Evolutionary conservation across 2,797 vertebrate genomes (phyloP), one percentile per base, ranked within the genome.

Genomic region (Hemitrygon akajei): DNA sequence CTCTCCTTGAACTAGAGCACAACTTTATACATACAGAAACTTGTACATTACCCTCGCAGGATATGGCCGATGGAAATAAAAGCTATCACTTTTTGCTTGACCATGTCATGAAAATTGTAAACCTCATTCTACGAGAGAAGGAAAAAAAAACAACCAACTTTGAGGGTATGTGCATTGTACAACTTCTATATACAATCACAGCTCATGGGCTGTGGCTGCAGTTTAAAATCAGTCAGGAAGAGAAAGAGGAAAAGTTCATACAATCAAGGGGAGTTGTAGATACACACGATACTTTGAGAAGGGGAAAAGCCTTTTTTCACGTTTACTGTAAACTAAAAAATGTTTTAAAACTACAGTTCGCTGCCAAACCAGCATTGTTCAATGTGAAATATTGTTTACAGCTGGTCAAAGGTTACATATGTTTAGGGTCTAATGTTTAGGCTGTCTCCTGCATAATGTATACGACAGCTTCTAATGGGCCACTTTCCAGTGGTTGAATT

Each of bases 201-300:
- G 98, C 98, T 1, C 95, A 95, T 96, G 96, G 96, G 98, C 98
- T 98, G 98, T 97, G 97, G 97, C 97, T 98, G 98, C 98, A 98
- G 98, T 98, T 98, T 97, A 99, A 99, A 99, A 99, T 97, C 98
- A 99, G 98, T 99, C 98, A 99, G 98, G 98, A 99, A 98, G 98
- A 98, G 98, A 99, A 98, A 98, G 97, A 97, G 98, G 98, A 97
- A 73, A 96, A 98, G 98, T 98, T 98, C 98, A 98, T 99, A 99
- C 98, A 99, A 99, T 99, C 98, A 98, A 98, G 98, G 98, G 98
- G 97, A 98, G 98, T 99, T 99, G 98, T 98, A 98, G 97, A 98
- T 98, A 98, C 98, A 98, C 97, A 97, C 97, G 97, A 98, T 98
- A 99, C 98, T 99, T 99, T 98, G 98, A 71, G 82, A 58, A 56